phyloP scores from a whole-genome alignment of 2,113 vertebrate genomes.

The Meleagris gallopavo region DNA sequence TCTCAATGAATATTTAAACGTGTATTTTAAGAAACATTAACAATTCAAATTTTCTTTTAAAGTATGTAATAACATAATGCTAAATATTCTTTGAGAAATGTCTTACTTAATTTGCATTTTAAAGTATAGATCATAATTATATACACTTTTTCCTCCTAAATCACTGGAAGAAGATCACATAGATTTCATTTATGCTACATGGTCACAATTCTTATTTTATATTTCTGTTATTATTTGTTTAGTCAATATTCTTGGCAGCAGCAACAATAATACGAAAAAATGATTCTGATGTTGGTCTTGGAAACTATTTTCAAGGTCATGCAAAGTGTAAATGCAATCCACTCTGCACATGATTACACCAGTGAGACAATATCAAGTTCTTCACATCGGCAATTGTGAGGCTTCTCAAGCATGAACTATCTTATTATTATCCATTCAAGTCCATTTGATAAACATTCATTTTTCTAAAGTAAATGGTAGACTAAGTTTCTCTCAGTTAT shows the following conservation, averaged over 20 bases:
- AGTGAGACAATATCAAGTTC: conserved; percentile 49
- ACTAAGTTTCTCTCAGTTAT: background rate
- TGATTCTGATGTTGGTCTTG: background rate
- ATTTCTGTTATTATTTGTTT: background rate
- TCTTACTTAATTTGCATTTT: background rate
- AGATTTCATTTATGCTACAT: background rate
- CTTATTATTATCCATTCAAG: conserved; percentile 70
- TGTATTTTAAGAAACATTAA: background rate
- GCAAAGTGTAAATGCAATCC: background rate
- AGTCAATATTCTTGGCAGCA: background rate
- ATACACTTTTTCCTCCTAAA: background rate
- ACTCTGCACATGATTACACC: background rate
- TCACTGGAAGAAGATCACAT: background rate
- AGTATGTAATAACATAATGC: background rate
- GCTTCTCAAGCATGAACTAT: conserved; percentile 78
- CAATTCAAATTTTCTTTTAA: background rate
- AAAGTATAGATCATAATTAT: background rate
- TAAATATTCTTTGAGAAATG: background rate
- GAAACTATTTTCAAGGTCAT: conserved; percentile 72
- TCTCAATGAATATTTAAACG: background rate
- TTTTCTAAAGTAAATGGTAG: conserved; percentile 31
- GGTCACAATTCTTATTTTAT: background rate
- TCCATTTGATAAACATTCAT: conserved; percentile 57
- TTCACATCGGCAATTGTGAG: conserved; percentile 10
- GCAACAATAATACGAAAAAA: background rate